Conservation (phyloP, 2,888 invertebrate species). For the Eugnorisma glareosa region DNA sequence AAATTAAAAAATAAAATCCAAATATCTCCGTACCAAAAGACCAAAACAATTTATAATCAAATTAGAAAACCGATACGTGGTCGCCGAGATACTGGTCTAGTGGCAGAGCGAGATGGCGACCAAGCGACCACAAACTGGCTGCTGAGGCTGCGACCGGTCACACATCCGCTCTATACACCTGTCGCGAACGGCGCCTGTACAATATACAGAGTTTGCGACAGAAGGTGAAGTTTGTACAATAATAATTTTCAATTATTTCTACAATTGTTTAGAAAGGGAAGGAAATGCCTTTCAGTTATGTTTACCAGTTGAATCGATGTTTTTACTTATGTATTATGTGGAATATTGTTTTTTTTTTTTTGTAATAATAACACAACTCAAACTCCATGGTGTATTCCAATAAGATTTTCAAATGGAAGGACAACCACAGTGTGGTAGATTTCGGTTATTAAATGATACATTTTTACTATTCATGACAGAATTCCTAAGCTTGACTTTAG, state of each 20-base stretch:
- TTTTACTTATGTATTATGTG: no score
- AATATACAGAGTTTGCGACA: slow-evolving; percentile 32
- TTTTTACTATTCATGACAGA: not conserved
- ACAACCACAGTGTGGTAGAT: not conserved
- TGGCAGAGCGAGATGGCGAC: slow-evolving; percentile 54
- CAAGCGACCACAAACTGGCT: slow-evolving; percentile 64
- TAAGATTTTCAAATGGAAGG: no score
- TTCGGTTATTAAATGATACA: no score
- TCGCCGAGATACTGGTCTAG: slow-evolving; percentile 47
- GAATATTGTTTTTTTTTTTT: no score
- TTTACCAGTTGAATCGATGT: no score
- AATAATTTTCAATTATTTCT: no score
- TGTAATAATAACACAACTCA: no score
- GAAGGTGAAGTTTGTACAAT: slow-evolving; percentile 34
- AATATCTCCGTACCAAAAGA: not conserved
- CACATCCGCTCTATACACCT: slow-evolving; percentile 77
- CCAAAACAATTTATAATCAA: slow-evolving; percentile 59
- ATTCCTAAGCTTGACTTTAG: not conserved
- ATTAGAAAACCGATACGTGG: slow-evolving; percentile 66
- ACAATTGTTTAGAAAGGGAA: not conserved
- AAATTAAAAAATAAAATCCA: not conserved
- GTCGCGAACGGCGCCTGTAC: slow-evolving; percentile 70
- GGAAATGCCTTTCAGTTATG: not conserved
- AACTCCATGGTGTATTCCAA: no score
- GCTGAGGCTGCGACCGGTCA: slow-evolving; percentile 74